Conservation (phyloP, 2,797 vertebrate species). For the Sebastolobus alascanus region DNA sequence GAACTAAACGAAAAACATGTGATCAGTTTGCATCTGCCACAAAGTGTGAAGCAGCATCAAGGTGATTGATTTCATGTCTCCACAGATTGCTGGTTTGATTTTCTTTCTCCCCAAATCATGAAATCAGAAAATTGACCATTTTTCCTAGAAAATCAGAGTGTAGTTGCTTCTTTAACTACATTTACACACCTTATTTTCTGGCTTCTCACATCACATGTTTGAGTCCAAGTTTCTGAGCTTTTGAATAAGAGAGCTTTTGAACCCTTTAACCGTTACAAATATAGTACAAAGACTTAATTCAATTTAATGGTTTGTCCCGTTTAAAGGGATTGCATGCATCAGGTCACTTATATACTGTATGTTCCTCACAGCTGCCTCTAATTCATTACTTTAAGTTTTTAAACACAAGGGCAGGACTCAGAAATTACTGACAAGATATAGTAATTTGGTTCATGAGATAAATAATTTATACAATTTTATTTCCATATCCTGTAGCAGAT, state of each 20-base stretch:
- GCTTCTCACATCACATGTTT: background rate
- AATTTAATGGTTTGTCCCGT: background rate
- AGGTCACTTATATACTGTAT: background rate
- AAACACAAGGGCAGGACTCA: background rate
- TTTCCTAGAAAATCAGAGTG: background rate
- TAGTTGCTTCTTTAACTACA: background rate
- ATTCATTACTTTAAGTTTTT: background rate
- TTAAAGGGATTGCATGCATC: background rate
- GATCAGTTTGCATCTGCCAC: background rate
- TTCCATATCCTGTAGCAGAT: rapidly evolving
- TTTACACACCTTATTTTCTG: no score
- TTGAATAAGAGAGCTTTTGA: background rate
- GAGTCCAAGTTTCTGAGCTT: background rate
- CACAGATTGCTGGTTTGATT: background rate
- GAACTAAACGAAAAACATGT: slow-evolving; percentile 25
- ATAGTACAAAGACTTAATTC: background rate
- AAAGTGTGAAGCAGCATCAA: background rate
- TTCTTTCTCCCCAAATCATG: background rate
- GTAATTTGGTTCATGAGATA: background rate
- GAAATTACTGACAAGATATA: background rate
- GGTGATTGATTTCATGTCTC: slow-evolving; percentile 2
- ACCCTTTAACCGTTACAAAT: background rate
- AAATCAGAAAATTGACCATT: background rate
- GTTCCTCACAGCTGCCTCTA: background rate
- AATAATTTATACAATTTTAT: background rate